Conservation (phyloP, 2,797 vertebrate species). For the Sandelia bainsii region DNA sequence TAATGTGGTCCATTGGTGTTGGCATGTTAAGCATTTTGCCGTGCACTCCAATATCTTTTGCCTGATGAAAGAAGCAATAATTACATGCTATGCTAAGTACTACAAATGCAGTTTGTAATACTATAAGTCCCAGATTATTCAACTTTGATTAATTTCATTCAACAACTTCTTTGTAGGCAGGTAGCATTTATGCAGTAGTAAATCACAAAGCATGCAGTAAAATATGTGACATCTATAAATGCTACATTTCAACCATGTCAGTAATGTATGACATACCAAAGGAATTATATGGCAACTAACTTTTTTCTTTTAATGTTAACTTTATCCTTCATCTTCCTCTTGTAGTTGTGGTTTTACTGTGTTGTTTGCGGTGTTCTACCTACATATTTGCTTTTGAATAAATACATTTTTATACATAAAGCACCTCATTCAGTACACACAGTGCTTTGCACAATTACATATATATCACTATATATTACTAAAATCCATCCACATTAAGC, state of each 20-base stretch:
- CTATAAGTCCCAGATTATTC: not conserved
- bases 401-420: not conserved
- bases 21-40: conserved; percentile 44
- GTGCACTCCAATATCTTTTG: conserved; percentile 32
- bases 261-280: conserved; percentile 18
- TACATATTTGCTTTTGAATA: not conserved
- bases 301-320: conserved; percentile 1
- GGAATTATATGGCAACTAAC: not conserved
- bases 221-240: conserved; percentile 31
- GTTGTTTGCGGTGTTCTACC: not conserved
- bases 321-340: not conserved
- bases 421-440: not conserved
- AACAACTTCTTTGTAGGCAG: conserved; percentile 10
- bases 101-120: not conserved
- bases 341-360: not conserved
- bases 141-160: conserved; percentile 30
- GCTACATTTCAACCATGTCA: conserved; percentile 19
- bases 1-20: conserved; percentile 88
- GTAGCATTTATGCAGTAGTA: conserved; percentile 3
- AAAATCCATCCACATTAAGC: not conserved
- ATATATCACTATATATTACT: not conserved
- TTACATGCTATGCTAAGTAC: not conserved
- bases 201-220: conserved; percentile 24
- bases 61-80: conserved; percentile 72
- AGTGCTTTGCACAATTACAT: not conserved